Conservation (phyloP, 92 coral and sea anemone species). For the Ricordea florida region DNA sequence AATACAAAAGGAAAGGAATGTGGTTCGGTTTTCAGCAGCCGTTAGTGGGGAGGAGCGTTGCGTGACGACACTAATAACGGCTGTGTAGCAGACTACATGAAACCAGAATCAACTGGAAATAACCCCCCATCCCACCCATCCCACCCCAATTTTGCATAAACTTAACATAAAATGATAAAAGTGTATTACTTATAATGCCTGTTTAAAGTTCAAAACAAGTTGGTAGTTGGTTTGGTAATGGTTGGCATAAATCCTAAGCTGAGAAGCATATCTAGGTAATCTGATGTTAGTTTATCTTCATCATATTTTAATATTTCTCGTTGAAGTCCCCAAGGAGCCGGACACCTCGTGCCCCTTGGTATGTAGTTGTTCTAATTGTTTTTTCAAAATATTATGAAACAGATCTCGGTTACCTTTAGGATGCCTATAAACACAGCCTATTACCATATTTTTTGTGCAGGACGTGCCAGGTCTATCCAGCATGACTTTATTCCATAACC, state of each 20-base stretch:
- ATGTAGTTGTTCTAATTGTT: slow-evolving; percentile 6
- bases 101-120: too few relatives aligned
- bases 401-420: slow-evolving; percentile 15
- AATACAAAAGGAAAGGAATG: too few relatives aligned
- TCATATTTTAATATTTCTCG: slow-evolving; percentile 30
- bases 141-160: too few relatives aligned
- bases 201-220: neutral
- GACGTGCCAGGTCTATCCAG: slow-evolving; percentile 39
- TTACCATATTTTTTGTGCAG: slow-evolving; percentile 35
- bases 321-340: slow-evolving; percentile 49
- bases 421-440: slow-evolving; percentile 45
- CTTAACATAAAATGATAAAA: too few relatives aligned
- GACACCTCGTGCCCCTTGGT: slow-evolving; percentile 30
- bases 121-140: neutral
- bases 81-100: too few relatives aligned
- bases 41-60: too few relatives aligned
- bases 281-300: slow-evolving; percentile 3
- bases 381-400: slow-evolving; percentile 1
- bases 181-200: neutral
- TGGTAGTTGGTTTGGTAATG: slow-evolving; percentile 63
- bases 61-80: too few relatives aligned
- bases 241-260: slow-evolving; percentile 19
- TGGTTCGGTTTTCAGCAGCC: too few relatives aligned
- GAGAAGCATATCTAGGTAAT: slow-evolving; percentile 30
- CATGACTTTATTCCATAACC: slow-evolving; percentile 41